Base-by-base conservation (phyloP, 2,797 vertebrate species). In the Chaetodon trifasciatus region DNA sequence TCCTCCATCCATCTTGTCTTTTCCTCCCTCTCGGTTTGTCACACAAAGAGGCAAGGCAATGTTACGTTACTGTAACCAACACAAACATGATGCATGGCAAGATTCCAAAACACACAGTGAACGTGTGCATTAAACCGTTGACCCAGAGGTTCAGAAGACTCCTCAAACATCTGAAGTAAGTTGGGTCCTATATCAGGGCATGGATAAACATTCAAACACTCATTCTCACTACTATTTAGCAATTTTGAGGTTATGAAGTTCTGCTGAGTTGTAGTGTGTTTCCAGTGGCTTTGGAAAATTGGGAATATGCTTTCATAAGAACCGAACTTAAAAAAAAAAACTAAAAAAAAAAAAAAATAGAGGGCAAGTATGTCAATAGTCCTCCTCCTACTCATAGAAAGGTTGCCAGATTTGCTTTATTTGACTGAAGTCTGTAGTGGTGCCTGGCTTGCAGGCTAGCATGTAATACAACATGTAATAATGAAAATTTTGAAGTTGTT, bases 61-160 rank as follows among this genome's bases (percentile, higher is more conserved):
- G 44, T 75, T 74, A 35, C 58, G 62, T 64, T 58, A 60, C 53
- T 37, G 46, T 50, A 72, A 81, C 4, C 78, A 79, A 65, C 70
- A 69, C 37, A 74, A 88, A 81, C 71, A 84, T 35, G 12, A 82
- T 70, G 37, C 56, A 62, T 70, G 74, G 69, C 42, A 1, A 10
- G 70, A 78, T 74, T 62, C 70, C 70, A 85, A 67, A 79, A 50
- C 42, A 56, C 8, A 53, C 50, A 24, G 19, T 57, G 61, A 62
- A 55, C 16, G 8, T 47, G 46, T 50, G 60, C 13, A 66, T 57
- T 63, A 37, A 78, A 80, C 32, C 60, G 16, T 35, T 77, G 82
- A 86, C 69, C 55, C 63, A 46, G 40, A 55, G 63, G 44, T 74
- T 64, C 0, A 10, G 23, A 72, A 24, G 19, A 57, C 21, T 47